Evolutionary conservation across 2,888 invertebrate species (phyloP).

Genomic region (Drosophila paranaensis): DNA sequence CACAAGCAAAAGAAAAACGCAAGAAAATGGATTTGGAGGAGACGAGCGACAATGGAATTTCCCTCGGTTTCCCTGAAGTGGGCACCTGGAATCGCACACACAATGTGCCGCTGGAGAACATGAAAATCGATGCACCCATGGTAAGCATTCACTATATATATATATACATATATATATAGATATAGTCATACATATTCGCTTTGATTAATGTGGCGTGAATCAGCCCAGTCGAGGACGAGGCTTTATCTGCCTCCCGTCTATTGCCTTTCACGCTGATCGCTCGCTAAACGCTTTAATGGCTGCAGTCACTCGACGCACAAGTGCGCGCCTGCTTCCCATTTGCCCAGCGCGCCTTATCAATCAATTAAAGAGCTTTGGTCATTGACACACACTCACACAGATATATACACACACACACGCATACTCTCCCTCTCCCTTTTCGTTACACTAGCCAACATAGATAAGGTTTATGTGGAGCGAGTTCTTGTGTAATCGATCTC

Average conservation of each 20-base stretch:
- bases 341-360: slow-evolving; percentile 51
- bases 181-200: background rate
- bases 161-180: background rate
- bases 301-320: background rate
- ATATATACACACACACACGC: slow-evolving; percentile 31
- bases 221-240: slow-evolving; percentile 31
- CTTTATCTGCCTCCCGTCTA: slow-evolving; percentile 20
- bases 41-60: slow-evolving; percentile 72
- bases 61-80: slow-evolving; percentile 81
- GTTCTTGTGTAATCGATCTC: background rate
- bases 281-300: background rate
- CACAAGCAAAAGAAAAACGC: slow-evolving; percentile 4
- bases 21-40: slow-evolving; percentile 75
- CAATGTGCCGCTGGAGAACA: slow-evolving; percentile 88
- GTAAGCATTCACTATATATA: slow-evolving; percentile 71
- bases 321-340: slow-evolving; percentile 29
- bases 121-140: slow-evolving; percentile 92
- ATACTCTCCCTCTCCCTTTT: slow-evolving; percentile 6
- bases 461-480: background rate
- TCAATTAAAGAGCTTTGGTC: slow-evolving; percentile 58
- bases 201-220: slow-evolving; percentile 19
- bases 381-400: slow-evolving; percentile 58
- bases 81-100: slow-evolving; percentile 88
- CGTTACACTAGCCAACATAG: background rate
- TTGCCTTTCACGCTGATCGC: slow-evolving; percentile 4